Percentiles rank a stretch among this genome's conserved stretches.
phyloP scores from a whole-genome alignment of 2,113 vertebrate genomes.

The Steatornis caripensis region DNA sequence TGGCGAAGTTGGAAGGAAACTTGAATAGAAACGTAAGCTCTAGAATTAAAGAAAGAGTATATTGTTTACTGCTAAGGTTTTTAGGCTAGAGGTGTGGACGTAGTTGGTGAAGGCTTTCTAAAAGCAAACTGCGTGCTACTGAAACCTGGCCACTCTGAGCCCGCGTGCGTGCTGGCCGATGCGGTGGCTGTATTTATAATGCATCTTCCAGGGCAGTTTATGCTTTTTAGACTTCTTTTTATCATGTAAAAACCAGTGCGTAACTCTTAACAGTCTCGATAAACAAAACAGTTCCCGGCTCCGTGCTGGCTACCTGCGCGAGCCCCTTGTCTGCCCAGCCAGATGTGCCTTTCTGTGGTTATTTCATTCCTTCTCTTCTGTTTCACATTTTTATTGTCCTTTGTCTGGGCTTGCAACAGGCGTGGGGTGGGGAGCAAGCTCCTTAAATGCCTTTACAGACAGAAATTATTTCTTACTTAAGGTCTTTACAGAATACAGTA shows the following conservation, averaged over 20 bases:
- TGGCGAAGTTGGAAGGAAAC: background rate
- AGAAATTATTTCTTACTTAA: background rate
- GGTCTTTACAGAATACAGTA: background rate
- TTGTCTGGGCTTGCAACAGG: background rate
- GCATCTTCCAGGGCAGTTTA: background rate
- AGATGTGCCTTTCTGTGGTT: background rate
- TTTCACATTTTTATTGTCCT: background rate
- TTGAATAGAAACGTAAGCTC: background rate
- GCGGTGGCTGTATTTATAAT: background rate
- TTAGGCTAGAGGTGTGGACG: background rate
- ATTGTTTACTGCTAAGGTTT: background rate
- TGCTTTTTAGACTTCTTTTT: background rate
- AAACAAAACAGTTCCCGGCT: background rate
- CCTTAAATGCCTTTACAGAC: background rate
- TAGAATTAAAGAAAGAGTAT: background rate
- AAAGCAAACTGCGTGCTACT: background rate
- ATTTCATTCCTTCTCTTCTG: background rate
- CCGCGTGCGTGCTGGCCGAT: accelerated
- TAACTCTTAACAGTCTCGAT: background rate
- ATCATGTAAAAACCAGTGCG: background rate
- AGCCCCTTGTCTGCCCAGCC: background rate
- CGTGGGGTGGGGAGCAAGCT: background rate
- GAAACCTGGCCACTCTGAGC: background rate
- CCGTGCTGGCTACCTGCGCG: background rate
- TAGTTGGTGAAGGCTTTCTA: background rate